Percentiles rank a stretch among this genome's conserved stretches.
Conservation (phyloP, 2,113 vertebrate species). For the Malurus alboscapulatus region DNA sequence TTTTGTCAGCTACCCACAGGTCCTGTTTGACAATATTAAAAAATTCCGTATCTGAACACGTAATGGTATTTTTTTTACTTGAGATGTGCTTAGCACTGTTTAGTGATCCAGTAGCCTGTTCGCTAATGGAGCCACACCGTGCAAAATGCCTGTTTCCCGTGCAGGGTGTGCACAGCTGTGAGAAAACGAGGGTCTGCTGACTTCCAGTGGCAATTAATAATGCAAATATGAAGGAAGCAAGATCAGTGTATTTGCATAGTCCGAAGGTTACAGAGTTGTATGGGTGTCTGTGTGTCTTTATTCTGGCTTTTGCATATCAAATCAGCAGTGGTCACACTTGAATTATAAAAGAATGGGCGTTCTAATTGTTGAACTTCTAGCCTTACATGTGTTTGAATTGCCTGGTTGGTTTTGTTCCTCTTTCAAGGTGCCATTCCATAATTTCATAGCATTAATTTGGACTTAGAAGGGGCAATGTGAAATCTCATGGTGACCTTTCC, state of each 20-base stretch:
- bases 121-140: rapidly evolving
- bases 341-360: rapidly evolving
- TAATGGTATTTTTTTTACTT: background rate
- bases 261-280: background rate
- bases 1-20: background rate
- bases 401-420: background rate
- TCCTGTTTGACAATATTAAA: background rate
- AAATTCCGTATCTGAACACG: rapidly evolving
- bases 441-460: background rate
- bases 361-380: background rate
- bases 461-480: background rate
- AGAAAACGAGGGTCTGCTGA: background rate
- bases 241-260: background rate
- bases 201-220: background rate
- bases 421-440: rapidly evolving
- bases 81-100: background rate
- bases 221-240: background rate
- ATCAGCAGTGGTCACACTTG: background rate
- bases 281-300: background rate
- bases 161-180: rapidly evolving
- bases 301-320: background rate
- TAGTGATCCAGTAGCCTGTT: background rate
- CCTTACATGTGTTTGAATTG: rapidly evolving
- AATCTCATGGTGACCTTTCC: background rate
- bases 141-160: background rate